These are phyloP conservation scores for Cariama cristata DNA, from an alignment of 2,113 vertebrate species.

Conservation along the genomic window DNA sequence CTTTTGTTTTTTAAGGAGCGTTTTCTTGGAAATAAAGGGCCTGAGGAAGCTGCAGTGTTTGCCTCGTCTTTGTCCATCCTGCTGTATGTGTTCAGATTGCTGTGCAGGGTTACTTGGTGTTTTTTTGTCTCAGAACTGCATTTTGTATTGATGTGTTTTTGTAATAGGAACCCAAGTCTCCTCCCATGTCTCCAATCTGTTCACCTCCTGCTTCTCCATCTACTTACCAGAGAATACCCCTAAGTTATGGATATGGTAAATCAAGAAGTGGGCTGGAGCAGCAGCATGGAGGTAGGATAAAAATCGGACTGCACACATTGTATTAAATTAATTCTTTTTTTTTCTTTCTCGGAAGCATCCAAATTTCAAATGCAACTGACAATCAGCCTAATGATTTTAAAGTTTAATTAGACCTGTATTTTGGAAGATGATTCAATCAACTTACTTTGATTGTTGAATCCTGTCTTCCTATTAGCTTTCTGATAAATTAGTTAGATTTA, in stretches of 20 bases:
- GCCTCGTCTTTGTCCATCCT: neutral
- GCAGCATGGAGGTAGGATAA: slow-evolving; percentile 77
- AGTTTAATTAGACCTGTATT: slow-evolving; percentile 46
- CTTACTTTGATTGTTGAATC: slow-evolving; percentile 23
- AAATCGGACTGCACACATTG: neutral
- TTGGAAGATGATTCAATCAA: slow-evolving; percentile 21
- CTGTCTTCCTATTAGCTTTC: neutral
- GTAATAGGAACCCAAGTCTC: slow-evolving; percentile 86
- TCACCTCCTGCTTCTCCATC: slow-evolving; percentile 87
- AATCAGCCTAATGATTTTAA: slow-evolving; percentile 43
- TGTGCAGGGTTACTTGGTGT: neutral
- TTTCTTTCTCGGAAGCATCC: neutral
- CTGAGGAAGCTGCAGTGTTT: neutral
- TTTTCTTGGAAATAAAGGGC: neutral
- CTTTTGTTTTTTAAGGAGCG: neutral
- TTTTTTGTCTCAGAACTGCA: neutral
- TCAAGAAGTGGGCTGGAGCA: slow-evolving; percentile 82
- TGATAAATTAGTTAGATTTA: slow-evolving; percentile 37
- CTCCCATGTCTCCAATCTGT: slow-evolving; percentile 79
- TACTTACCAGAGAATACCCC: slow-evolving; percentile 78
- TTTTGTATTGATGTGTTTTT: slow-evolving; percentile 57
- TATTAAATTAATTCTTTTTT: neutral
- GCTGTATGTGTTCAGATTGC: fast-evolving
- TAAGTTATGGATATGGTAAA: slow-evolving; percentile 79
- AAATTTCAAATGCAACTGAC: slow-evolving; percentile 37